Percentiles rank a stretch among this genome's conserved stretches.
These are phyloP conservation scores for Engraulis encrasicolus DNA, from an alignment of 2,113 vertebrate species.

Conservation along the genomic window DNA sequence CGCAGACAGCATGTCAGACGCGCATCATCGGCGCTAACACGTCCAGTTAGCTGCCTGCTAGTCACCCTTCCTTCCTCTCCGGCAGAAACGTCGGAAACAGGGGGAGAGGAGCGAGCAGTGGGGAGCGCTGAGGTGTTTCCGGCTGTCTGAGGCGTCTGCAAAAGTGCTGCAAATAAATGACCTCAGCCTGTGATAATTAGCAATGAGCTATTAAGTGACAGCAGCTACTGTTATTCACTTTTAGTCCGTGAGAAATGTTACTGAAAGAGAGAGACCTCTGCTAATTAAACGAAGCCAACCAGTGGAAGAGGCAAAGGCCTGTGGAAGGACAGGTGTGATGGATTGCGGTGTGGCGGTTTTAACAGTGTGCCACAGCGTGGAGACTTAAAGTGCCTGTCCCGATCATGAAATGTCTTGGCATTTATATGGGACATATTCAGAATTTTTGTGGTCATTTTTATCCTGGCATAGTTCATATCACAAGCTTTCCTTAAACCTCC, in stretches of 20 bases:
- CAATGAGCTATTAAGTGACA: background rate
- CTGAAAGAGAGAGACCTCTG: background rate
- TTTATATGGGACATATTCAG: too few species aligned
- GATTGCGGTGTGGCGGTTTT: background rate
- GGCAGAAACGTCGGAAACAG: background rate
- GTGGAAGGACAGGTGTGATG: background rate
- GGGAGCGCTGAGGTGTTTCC: background rate
- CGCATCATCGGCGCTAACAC: background rate
- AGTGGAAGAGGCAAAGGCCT: background rate
- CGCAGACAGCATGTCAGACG: slow-evolving; percentile 19
- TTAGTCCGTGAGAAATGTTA: background rate
- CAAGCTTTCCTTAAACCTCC: background rate
- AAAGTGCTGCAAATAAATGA: background rate
- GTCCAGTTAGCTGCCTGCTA: background rate
- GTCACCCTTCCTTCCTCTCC: background rate
- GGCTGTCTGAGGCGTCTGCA: background rate
- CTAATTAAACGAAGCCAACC: slow-evolving; percentile 9
- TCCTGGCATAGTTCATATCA: background rate
- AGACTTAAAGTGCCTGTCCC: too few species aligned
- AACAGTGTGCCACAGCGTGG: too few species aligned
- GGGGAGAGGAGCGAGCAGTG: too few species aligned
- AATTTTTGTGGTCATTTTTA: background rate
- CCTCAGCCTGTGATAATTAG: background rate
- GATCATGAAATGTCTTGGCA: too few species aligned
- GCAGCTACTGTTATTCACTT: background rate